phyloP scores from a whole-genome alignment of 2,797 vertebrate species.

The Phyllotis vaccarum region DNA sequence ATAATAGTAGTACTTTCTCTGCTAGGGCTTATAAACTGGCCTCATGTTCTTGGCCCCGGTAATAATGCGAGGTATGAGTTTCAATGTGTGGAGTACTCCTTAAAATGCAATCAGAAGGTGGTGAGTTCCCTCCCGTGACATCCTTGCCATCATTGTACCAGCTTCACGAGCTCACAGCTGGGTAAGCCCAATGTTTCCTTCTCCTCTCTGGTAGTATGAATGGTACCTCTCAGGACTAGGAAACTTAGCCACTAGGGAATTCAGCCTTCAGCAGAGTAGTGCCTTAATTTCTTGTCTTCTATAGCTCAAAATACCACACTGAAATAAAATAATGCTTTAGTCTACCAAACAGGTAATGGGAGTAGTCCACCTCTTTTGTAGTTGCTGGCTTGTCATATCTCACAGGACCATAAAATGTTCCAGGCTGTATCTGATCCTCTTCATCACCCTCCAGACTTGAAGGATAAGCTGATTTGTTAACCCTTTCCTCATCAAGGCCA shows the following conservation, averaged over 20 bases:
- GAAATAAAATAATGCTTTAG: background rate
- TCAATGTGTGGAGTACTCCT: background rate
- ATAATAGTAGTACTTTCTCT: background rate
- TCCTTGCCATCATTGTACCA: no score
- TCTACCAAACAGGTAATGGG: background rate
- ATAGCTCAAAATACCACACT: background rate
- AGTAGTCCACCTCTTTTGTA: background rate
- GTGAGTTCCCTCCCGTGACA: background rate
- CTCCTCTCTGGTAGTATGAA: no score
- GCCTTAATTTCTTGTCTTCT: background rate
- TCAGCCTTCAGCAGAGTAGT: no score
- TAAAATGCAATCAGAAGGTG: background rate
- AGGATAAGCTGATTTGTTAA: background rate
- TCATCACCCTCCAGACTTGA: background rate
- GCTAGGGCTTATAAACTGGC: no score
- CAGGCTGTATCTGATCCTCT: background rate
- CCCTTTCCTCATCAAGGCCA: background rate
- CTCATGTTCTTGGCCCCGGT: background rate
- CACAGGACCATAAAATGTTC: background rate
- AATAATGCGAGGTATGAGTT: background rate
- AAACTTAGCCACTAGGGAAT: background rate
- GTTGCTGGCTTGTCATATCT: background rate
- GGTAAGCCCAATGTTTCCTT: background rate
- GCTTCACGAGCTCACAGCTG: background rate
- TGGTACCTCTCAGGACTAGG: background rate